These are phyloP conservation scores for Canis aureus DNA, from an alignment of 2,113 vertebrate genomes.

Conservation along the genomic window DNA sequence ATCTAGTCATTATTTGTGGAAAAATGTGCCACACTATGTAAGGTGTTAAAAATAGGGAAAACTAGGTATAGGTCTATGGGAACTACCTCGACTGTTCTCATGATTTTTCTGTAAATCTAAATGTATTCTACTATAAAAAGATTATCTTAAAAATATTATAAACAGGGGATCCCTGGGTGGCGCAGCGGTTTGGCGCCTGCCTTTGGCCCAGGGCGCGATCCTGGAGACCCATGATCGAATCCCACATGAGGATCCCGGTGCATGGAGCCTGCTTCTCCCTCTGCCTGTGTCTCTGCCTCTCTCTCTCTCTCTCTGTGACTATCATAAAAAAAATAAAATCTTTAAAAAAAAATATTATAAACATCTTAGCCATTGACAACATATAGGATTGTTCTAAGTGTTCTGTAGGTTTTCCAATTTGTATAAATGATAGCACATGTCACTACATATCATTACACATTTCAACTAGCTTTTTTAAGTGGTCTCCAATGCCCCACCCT, in stretches of 20 bases:
- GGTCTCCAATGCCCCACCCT: background rate
- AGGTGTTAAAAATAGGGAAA: background rate
- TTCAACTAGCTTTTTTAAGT: background rate
- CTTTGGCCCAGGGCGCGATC: no score
- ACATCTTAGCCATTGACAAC: background rate
- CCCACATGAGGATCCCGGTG: no score
- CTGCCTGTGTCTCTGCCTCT: no score
- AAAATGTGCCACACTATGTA: background rate
- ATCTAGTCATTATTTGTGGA: background rate
- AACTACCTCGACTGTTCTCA: background rate
- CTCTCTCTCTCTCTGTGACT: no score
- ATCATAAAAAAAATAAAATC: no score
- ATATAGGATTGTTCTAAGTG: background rate
- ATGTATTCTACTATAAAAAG: conserved; percentile 5
- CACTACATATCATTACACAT: background rate
- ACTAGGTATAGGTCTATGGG: background rate
- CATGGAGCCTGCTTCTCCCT: no score
- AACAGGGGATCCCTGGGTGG: background rate
- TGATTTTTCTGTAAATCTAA: background rate
- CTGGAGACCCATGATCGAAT: no score
- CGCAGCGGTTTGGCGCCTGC: no score
- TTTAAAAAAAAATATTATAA: background rate
- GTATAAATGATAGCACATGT: background rate
- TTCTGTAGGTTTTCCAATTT: background rate
- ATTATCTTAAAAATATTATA: background rate